Base-by-base conservation (phyloP, 2,888 invertebrate genomes). In the Acleris cristana region DNA sequence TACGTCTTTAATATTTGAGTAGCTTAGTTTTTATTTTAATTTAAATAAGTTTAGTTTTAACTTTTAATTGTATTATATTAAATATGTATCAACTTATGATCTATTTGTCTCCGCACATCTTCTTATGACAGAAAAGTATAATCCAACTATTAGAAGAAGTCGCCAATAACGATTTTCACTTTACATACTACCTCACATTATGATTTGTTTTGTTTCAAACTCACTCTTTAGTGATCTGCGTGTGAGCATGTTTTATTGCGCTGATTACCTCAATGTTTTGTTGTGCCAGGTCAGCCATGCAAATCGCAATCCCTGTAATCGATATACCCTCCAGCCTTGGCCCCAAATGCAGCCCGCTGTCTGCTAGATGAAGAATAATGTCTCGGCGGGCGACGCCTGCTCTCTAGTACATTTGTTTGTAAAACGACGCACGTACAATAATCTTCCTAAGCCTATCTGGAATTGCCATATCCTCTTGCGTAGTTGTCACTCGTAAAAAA, bases 251-350 rank as follows among this genome's bases (percentile, higher is more conserved):
- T 56, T 60, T 52, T 30, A 30, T 45, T 52, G 52, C 51, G 10
- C 44, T 52, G 21, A 44, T 60, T 56, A 65, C 40, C 61, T 62
- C 60, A 44, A 49, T 63, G 60, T 58, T 59, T 67, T 65, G 65
- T 69, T 71, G 62, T 72, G 71, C 73, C 72, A 72, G 80, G 74
- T 78, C 77, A 79, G 73, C 79, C 78, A 82, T 81, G 84, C 80
- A 84, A 87, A 85, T 85, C 81, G 82, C 79, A 76, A 81, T 78
- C 78, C 76, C 78, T 81, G 89, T 84, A 89, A 90, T 86, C 85
- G 83, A 89, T 88, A 87, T 80, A 81, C 77, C 80, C 77, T 77
- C 75, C 73, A 75, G 76, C 90, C 89, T 88, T 89, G 90, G 85
- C 89, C 88, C 85, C 85, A 84, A 89, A 89, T 86, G 85, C 86